A percentile compares a stretch with the other conserved stretches of the same genome.
Conservation (phyloP, 2,113 vertebrate species). For the Barnardius zonarius region DNA sequence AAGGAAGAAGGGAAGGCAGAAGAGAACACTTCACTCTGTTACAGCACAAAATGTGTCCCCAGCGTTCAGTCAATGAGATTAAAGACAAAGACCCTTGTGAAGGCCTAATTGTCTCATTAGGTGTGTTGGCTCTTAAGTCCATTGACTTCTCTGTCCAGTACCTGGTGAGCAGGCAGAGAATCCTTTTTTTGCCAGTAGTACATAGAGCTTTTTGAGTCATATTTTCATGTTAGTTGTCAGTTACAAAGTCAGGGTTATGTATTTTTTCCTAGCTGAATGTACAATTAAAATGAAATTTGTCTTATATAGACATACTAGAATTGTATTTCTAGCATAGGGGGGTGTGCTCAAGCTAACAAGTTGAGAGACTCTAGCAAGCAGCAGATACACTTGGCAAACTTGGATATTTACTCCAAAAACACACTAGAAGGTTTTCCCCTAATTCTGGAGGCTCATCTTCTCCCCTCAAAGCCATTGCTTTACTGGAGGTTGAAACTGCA, state of each 20-base stretch:
- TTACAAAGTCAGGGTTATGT: background rate
- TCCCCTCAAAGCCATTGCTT: background rate
- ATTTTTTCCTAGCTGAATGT: background rate
- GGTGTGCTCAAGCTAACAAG: background rate
- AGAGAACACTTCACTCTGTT: slow-evolving; percentile 17
- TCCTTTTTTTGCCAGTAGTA: background rate
- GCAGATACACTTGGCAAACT: background rate
- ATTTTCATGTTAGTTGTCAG: fast-evolving
- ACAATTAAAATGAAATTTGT: background rate
- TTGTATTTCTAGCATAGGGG: background rate
- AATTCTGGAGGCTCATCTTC: background rate
- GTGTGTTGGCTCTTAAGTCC: background rate
- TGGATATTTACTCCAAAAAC: background rate
- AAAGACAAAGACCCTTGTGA: background rate
- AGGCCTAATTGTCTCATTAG: background rate
- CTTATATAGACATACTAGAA: background rate
- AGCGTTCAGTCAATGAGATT: background rate
- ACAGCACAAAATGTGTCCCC: background rate
- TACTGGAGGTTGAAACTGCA: background rate
- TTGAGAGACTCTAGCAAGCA: background rate
- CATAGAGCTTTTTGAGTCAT: background rate
- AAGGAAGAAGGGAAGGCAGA: slow-evolving; percentile 41
- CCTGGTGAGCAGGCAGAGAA: background rate
- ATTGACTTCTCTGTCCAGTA: background rate
- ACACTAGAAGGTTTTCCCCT: background rate